Evolutionary conservation across 2,888 invertebrate species (phyloP), one percentile per base, ranked within the genome.

Genomic region (Nezara viridula): DNA sequence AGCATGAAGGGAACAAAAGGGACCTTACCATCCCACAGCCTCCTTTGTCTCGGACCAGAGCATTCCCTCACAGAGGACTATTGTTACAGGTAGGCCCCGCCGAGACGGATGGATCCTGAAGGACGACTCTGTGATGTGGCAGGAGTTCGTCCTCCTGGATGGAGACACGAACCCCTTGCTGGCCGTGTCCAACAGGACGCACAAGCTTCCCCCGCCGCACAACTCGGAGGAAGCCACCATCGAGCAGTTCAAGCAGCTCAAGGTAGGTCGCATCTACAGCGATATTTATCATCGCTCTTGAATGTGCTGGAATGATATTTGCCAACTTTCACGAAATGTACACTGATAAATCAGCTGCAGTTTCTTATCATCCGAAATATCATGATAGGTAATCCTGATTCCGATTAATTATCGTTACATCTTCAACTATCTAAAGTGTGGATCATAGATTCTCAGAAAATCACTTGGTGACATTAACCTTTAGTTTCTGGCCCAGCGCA

Each of bases 171-270:
- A 94, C 85, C 94, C 93, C 19, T 93, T 93, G 90, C 93, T 94
- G 91, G 92, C 92, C 50, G 94, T 94, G 12, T 92, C 93, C 44
- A 94, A 94, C 91, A 93, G 93, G 91, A 93, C 93, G 47, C 94
- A 94, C 92, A 94, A 94, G 90, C 92, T 94, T 86, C 94, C 94
- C 2, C 94, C 94, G 14, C 93, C 93, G 27, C 94, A 94, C 85
- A 32, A 50, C 19, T 32, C 52, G n/a, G 88, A 73, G 92, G 92
- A 90, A 90, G 91, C 91, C 66, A 92, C 92, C 19, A 90, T 92
- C 87, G 90, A 91, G 86, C 91, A 92, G 89, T 92, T 92, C 86
- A 90, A 91, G 47, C 86, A 91, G 37, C 91, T 92, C 37, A 92
- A 92, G 91, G 92, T 92, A 90, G 89, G 32, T 27, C 1, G 2